Conservation (phyloP, 2,113 vertebrate genomes). For the Dromaius novaehollandiae region DNA sequence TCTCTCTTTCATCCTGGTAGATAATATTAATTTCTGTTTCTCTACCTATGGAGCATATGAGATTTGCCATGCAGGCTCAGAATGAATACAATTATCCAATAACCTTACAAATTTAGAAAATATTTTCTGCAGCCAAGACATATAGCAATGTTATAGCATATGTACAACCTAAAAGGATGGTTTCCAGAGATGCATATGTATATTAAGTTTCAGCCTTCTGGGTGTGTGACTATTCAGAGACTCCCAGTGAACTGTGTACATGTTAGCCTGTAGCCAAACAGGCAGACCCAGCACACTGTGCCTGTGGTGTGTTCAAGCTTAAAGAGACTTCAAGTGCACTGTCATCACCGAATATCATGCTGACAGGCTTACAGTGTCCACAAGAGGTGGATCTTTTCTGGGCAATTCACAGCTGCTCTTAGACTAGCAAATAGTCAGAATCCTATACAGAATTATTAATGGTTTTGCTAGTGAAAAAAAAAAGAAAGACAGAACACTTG, state of each 20-base stretch:
- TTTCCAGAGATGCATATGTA: background rate
- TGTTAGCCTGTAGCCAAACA: background rate
- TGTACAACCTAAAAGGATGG: background rate
- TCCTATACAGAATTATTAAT: background rate
- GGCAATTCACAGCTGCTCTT: background rate
- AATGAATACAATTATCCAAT: background rate
- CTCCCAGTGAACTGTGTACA: background rate
- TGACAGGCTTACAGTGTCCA: background rate
- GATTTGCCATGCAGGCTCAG: background rate
- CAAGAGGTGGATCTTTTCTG: background rate
- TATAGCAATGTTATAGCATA: background rate
- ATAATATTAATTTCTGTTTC: background rate
- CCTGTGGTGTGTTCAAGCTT: background rate
- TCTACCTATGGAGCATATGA: background rate
- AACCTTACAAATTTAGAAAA: background rate
- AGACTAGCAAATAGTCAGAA: background rate
- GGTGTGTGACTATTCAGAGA: background rate
- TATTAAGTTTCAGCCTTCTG: background rate
- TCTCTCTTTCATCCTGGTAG: background rate
- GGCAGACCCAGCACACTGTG: background rate
- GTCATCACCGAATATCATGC: background rate
- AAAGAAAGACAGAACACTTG: background rate
- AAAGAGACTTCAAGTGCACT: background rate
- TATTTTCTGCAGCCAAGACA: background rate
- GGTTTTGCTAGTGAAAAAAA: background rate